A percentile compares a stretch with the other conserved stretches of the same genome.
phyloP scores from a whole-genome alignment of 2,797 vertebrate species.

The Muscicapa comitata region DNA sequence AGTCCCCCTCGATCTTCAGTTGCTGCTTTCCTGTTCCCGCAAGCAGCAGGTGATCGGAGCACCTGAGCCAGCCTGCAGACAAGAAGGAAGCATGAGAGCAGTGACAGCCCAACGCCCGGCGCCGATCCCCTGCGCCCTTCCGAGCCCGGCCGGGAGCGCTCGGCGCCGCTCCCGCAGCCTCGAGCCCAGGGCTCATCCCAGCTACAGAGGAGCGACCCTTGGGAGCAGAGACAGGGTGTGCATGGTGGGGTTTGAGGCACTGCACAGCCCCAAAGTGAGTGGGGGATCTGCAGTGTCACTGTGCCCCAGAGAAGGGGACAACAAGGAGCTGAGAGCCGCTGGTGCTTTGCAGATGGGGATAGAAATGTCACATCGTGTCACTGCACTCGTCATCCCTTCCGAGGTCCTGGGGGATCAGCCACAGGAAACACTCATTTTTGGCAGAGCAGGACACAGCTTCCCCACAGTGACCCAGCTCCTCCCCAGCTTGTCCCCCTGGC shows the following conservation, averaged over 20 bases:
- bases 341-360: not conserved
- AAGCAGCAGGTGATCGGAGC: slow-evolving; percentile 67
- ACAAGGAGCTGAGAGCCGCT: accelerated
- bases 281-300: accelerated
- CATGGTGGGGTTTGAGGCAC: accelerated
- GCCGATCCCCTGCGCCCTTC: not conserved
- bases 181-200: accelerated
- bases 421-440: accelerated
- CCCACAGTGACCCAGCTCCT: accelerated
- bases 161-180: accelerated
- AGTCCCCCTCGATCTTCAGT: slow-evolving; percentile 64
- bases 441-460: not conserved
- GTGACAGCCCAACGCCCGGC: not conserved
- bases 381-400: accelerated
- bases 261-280: accelerated
- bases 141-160: not conserved
- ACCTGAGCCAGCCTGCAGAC: slow-evolving; percentile 69
- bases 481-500: accelerated
- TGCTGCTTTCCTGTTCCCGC: slow-evolving; percentile 61
- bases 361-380: accelerated
- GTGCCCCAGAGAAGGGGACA: accelerated
- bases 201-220: accelerated
- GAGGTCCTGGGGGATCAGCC: no score
- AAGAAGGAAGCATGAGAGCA: slow-evolving; percentile 57
- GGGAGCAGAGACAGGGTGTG: accelerated